Evolutionary conservation across 2,113 vertebrate genomes (phyloP).

Genomic region (Neotoma lepida): DNA sequence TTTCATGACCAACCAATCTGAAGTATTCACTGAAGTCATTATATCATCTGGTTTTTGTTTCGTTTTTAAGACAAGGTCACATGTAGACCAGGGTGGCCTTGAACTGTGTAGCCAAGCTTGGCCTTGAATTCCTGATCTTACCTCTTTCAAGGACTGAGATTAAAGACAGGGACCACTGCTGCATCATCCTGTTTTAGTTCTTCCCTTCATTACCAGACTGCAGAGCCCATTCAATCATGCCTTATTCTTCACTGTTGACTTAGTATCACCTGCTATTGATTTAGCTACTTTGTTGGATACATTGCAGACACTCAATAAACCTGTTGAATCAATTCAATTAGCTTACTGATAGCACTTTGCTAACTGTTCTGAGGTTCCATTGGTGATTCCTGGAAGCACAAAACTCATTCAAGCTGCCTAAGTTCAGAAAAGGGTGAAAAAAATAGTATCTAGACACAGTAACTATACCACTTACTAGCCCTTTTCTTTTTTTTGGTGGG

Average conservation of each 20-base stretch:
- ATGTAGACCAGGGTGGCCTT: neutral
- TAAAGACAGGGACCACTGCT: neutral
- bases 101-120: neutral
- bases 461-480: constrained; percentile 25
- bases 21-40: neutral
- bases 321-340: constrained; percentile 29
- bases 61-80: neutral
- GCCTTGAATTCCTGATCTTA: neutral
- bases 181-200: constrained; percentile 3
- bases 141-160: neutral
- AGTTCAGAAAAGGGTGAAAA: constrained; percentile 21
- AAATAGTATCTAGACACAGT: neutral
- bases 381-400: neutral
- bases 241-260: neutral
- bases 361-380: neutral
- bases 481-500: neutral
- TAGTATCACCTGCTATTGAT: neutral
- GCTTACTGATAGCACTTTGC: neutral
- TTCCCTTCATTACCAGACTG: neutral
- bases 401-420: neutral
- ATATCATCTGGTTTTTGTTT: neutral
- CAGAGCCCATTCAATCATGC: neutral
- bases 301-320: neutral
- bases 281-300: neutral
- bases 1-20: constrained; percentile 2